Evolutionary conservation across 2,113 vertebrate genomes (phyloP), one percentile per base, ranked within the genome.

Genomic region (Isichthys henryi): DNA sequence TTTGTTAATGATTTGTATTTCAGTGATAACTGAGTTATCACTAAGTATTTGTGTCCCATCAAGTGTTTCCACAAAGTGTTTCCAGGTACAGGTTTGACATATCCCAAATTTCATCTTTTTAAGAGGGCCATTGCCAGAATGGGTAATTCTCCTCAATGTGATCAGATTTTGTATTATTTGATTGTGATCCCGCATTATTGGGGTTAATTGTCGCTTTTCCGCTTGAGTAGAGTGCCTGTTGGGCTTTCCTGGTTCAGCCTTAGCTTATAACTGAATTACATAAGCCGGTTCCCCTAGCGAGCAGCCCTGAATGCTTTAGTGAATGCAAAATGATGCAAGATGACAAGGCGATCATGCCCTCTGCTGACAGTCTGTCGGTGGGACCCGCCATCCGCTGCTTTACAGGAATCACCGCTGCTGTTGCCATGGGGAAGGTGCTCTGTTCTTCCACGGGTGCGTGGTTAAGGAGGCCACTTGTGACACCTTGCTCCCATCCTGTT

Each of bases 291-390:
- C 49, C 85, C 48, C n/a, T 9, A 13, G 39, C 10, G 21, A 84
- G 84, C n/a, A 15, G 31, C 31, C 27, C 35, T 45, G 52, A 58
- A 87, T 21, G 52, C 19, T 9, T 19, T 86, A 31, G 84, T 31
- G 49, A 43, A 58, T 87, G 21, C 48, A 13, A 31, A 56, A 27
- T 88, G 62, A 74, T 88, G 49, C 45, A 46, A n/a, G 87, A 49
- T 17, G 87, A 88, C 35, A 66, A 62, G 56, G 7, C 53, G 87
- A 88, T 45, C 19, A 8, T 62, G 15, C 56, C 19, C 35, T 88
- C 49, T 86, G 82, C 43, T 88, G 88, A 88, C 62, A 27, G 77
- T 58, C 19, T 53, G 49, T 83, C 88, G 43, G 74, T 15, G 48
- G 50, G 43, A 56, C 46, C 74, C 31, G 3, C 10, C 48, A 7